Evolutionary conservation across 2,113 vertebrate genomes (phyloP).

Genomic region (Baryphthengus martii): DNA sequence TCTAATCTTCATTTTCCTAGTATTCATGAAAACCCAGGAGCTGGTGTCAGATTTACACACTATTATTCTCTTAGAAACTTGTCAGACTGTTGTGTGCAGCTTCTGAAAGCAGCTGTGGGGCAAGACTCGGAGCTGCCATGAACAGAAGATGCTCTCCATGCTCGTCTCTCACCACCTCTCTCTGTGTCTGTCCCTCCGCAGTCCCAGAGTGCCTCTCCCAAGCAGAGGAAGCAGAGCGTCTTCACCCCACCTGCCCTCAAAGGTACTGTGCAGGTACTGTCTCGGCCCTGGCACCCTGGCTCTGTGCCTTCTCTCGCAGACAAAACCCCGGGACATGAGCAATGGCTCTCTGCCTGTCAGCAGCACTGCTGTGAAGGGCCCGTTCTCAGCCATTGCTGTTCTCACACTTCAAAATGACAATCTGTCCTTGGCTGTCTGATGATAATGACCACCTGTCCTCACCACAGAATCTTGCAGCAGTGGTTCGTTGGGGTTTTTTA

Average conservation of each 20-base stretch:
- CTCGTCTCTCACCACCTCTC: neutral
- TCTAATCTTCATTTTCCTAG: neutral
- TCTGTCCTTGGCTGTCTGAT: rapidly evolving
- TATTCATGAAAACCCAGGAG: neutral
- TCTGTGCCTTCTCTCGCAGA: neutral
- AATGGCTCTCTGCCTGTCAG: rapidly evolving
- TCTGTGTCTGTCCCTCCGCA: constrained; percentile 32
- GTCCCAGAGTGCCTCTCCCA: constrained; percentile 78
- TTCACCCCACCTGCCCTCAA: constrained; percentile 84
- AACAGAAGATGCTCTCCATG: rapidly evolving
- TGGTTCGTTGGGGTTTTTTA: neutral
- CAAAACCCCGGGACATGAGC: rapidly evolving
- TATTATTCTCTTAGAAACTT: rapidly evolving
- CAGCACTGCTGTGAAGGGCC: rapidly evolving
- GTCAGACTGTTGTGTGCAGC: too few relatives aligned
- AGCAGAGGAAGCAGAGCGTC: constrained; percentile 89
- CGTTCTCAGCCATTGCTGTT: rapidly evolving
- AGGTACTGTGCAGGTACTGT: constrained; percentile 80
- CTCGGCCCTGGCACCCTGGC: neutral
- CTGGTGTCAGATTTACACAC: neutral
- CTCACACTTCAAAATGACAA: rapidly evolving
- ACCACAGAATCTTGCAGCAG: neutral
- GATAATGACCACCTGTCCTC: neutral
- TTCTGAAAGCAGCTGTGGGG: neutral
- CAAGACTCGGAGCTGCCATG: neutral